Evolutionary conservation across 2,888 invertebrate genomes (phyloP), one percentile per base, ranked within the genome.

Genomic region (Eupelmus urozonus): DNA sequence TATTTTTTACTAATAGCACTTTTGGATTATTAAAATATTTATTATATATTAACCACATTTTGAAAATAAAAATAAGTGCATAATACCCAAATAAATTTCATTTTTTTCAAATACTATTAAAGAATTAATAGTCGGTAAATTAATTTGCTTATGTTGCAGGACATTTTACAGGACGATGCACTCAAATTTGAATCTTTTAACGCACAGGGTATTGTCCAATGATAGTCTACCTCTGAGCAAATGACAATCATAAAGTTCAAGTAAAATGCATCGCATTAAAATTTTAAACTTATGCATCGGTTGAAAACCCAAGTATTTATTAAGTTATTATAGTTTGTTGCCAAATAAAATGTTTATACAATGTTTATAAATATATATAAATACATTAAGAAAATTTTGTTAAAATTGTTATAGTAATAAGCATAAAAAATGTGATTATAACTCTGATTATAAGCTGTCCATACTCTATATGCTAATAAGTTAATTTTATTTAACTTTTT

Each of bases 381-480:
- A 55, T n/a, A n/a, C n/a, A 34, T 34, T 34, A 34, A 34, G 34
- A 55, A 9, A 7, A 25, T 65, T 65, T 23, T 65, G 13, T 20
- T 45, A 45, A 49, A 2, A 16, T 49, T 49, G n/a, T 49, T 23
- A 55, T 40, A 23, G 18, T 34, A 51, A 13, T 53, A 67, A 16
- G 16, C 18, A 2, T 34, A 20, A 53, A n/a, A 18, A 51, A 23
- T 53, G 16, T 29, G 29, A n/a, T 4, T 25, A 34, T 42, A 69
- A 27, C n/a, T 45, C 60, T 76, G 70, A 70, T 76, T 76, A 40
- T 57, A 16, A 76, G 63, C 62, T 70, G 57, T 70, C 76, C 63
- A 76, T 63, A 49, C 27, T 3, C 60, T 63, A 13, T 23, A 42
- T 23, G 27, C 20, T 20, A 34, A 72, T 25, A 18, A 40, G 25